Base-by-base conservation (phyloP, 2,113 vertebrate species). In the Nesoenas mayeri region DNA sequence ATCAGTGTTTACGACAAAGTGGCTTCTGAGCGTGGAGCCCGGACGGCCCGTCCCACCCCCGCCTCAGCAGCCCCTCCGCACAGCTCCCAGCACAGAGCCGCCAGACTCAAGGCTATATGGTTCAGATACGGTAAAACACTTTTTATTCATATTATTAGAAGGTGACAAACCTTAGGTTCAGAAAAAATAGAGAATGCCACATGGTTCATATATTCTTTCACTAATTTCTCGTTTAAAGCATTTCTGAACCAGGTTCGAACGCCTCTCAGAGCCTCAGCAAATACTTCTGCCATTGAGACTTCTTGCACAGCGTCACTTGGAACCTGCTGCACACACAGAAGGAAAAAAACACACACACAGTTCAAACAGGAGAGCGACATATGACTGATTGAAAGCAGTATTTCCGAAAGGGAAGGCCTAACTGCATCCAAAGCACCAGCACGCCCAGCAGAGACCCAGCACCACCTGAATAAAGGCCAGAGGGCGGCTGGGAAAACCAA, bases 91-190 rank as follows among this genome's bases (percentile, higher is more conserved):
- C 34, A 69, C 21, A 73, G 44, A 58, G 47, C 65, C 65, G 7
- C 18, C 0, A 61, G 38, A 34, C 66, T 38, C 28, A 17, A 16
- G 14, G 15, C 42, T 44, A 44, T 44, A 44, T 7, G 16, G 16
- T 44, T 17, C 17, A 38, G 32, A 22, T 2, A 18, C 2, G 9
- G 42, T 34, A n/a, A 51, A 71, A 38, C 12, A 21, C 5, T 44
- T 51, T 92, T 31, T 5, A 28, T 18, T 70, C 24, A 3, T 22
- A 11, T 28, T 32, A 56, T 11, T 15, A 69, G n/a, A 44, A 69
- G 44, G 26, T 54, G 32, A 97, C 97, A 83, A 82, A 97, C 97
- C 97, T 0, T 0, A 91, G 89, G 91, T 51, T 97, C 97, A 17
- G 0, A 8, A 11, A 0, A 0, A 10, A 10, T 21, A n/a, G 26